Base-by-base conservation (phyloP, 2,888 invertebrate genomes). In the Coenonympha arcania region DNA sequence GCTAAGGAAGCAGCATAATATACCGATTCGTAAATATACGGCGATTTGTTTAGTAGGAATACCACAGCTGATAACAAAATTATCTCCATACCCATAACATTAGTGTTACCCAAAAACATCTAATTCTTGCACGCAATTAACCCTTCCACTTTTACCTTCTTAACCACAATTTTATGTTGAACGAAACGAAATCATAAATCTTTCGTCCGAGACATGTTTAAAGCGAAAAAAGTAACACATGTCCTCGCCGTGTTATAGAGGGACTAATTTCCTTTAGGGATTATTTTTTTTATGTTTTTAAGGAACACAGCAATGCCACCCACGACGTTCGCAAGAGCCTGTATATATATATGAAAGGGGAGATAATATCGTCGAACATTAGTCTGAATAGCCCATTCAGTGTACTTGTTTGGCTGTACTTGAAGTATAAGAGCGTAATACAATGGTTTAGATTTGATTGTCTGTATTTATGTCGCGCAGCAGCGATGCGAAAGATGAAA, bases 141-240 rank as follows among this genome's bases (percentile, higher is more conserved):
- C 59, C 52, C 66, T 47, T 58, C 64, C 65, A 69, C 61, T 69
- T 74, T 73, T 66, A 73, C 66, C 69, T 74, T 69, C 69, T 74
- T 69, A 63, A 76, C 80, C 81, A 68, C 79, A 76, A 71, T 62
- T 71, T 76, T 76, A 75, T 74, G 74, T 77, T 68, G 66, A 70
- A 73, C 73, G 69, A 73, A n/a, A 72, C 71, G 69, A 66, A 69
- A 66, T 66, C 74, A 82, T 85, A 86, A 86, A 86, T 85, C 83
- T 84, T 77, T 63, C 59, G 40, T 43, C 51, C 60, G 73, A 71
- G 78, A 79, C 78, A 71, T 72, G 72, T 80, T 77, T 74, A 78
- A 79, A 81, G 82, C 80, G 83, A 85, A 85, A 85, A 84, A 84
- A 80, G 81, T 82, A 85, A 86, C 86, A 85, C 80, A 78, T 85